A percentile compares a stretch with the other conserved stretches of the same genome.
These are phyloP conservation scores for Brachylomia viminalis DNA, from an alignment of 2,888 invertebrate genomes.

Conservation along the genomic window DNA sequence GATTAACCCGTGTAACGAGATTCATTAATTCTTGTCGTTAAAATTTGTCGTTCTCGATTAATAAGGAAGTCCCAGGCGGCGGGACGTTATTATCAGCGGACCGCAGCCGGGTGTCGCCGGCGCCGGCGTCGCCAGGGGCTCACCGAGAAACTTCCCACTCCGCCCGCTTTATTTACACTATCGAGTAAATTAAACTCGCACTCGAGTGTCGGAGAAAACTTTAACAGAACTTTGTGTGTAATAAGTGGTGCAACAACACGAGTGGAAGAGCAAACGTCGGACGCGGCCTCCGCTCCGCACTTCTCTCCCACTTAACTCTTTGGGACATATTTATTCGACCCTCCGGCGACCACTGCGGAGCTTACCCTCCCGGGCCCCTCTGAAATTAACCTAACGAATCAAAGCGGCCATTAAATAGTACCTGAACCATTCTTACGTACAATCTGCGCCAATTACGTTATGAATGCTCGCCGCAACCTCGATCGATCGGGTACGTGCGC, in stretches of 20 bases:
- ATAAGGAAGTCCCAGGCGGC: conserved; percentile 89
- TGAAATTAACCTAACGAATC: conserved; percentile 89
- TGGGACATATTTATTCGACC: conserved; percentile 91
- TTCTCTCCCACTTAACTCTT: conserved; percentile 90
- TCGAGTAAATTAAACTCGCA: conserved; percentile 91
- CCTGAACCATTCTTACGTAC: conserved; percentile 79
- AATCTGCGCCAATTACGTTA: conserved; percentile 81
- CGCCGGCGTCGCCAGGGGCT: conserved; percentile 75
- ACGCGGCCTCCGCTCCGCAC: conserved; percentile 89
- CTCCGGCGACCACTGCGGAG: conserved; percentile 87
- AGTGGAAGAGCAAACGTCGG: conserved; percentile 91
- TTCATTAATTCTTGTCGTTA: conserved; percentile 91
- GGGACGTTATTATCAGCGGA: conserved; percentile 89
- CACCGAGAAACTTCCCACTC: conserved; percentile 88
- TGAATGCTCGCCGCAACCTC: conserved; percentile 81
- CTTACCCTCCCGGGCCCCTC: conserved; percentile 80
- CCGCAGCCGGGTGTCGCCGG: conserved; percentile 82
- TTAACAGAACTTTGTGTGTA: conserved; percentile 91
- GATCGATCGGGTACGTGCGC: conserved; percentile 80
- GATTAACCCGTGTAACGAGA: conserved; percentile 91
- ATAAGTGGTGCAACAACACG: conserved; percentile 91
- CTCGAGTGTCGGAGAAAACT: conserved; percentile 90
- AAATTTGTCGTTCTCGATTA: conserved; percentile 91
- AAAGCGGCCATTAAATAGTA: conserved; percentile 84
- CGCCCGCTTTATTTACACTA: conserved; percentile 91